phyloP scores from a whole-genome alignment of 2,888 invertebrate species.

The Coelopa pilipes region DNA sequence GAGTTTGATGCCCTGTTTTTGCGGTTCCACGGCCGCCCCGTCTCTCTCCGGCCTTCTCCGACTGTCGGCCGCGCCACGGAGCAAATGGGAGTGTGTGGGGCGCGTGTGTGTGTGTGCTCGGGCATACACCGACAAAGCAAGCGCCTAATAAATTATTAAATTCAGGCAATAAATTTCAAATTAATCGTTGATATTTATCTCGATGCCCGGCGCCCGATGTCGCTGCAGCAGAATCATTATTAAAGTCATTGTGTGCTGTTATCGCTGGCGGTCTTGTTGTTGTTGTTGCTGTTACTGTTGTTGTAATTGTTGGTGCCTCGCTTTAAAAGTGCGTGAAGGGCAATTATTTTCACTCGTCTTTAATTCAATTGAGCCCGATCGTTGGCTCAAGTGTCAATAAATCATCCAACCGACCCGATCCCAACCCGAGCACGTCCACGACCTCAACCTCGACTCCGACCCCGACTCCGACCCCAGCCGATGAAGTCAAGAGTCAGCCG shows the following conservation, averaged over 20 bases:
- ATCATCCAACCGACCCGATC: background rate
- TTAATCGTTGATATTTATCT: constrained; percentile 63
- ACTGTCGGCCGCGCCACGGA: no score
- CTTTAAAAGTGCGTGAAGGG: background rate
- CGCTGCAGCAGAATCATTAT: constrained; percentile 35
- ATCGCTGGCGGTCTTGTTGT: constrained; percentile 46
- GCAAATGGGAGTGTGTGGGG: no score
- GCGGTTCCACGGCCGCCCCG: no score
- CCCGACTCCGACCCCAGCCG: no score
- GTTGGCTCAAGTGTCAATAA: constrained; percentile 12
- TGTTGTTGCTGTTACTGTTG: background rate
- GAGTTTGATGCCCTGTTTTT: background rate
- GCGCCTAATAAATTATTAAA: constrained; percentile 61
- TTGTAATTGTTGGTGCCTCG: constrained; percentile 2
- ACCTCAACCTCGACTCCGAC: no score
- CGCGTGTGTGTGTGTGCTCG: background rate
- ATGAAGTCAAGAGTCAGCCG: no score
- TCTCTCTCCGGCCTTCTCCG: no score
- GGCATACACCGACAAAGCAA: constrained; percentile 1
- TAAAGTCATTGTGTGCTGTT: constrained; percentile 39
- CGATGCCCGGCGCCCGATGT: constrained; percentile 44
- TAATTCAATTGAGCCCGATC: no score
- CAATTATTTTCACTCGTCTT: background rate
- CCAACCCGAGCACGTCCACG: no score
- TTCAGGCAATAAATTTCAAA: constrained; percentile 61